Percentiles rank a stretch among this genome's conserved stretches.
phyloP scores from a whole-genome alignment of 2,113 vertebrate genomes.

The Azemiops feae region DNA sequence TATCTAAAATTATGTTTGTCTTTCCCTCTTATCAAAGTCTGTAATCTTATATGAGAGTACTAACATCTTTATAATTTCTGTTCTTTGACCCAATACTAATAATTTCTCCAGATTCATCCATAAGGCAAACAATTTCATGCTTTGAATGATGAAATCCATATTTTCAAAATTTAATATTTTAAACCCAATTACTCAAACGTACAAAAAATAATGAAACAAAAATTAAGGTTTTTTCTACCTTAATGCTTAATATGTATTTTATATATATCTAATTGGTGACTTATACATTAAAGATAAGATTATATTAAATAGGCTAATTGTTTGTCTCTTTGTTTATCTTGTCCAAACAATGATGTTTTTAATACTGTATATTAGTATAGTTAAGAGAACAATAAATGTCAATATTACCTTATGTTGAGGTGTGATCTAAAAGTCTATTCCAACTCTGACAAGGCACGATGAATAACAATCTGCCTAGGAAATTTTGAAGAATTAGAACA shows the following conservation, averaged over 20 bases:
- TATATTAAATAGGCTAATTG: background rate
- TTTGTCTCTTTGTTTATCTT: background rate
- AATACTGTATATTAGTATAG: background rate
- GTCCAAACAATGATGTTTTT: background rate
- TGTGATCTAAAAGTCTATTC: background rate
- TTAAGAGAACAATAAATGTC: background rate
- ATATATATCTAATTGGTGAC: background rate
- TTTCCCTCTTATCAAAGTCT: background rate
- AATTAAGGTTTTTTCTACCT: background rate
- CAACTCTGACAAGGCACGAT: background rate
- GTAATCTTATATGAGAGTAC: background rate
- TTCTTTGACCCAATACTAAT: background rate
- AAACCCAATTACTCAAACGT: background rate
- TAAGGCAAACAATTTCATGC: background rate
- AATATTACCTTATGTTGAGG: background rate
- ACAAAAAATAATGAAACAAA: conserved; percentile 1
- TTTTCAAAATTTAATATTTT: background rate
- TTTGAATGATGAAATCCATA: background rate
- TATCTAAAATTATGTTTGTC: background rate
- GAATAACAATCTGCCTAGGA: background rate
- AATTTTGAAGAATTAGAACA: background rate
- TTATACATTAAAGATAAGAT: background rate
- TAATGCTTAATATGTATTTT: conserved; percentile 4
- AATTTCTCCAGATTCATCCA: background rate
- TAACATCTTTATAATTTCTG: conserved; percentile 3